Base-by-base conservation (phyloP, 1,140 invertebrate species). In the Andrena cerasifolii region DNA sequence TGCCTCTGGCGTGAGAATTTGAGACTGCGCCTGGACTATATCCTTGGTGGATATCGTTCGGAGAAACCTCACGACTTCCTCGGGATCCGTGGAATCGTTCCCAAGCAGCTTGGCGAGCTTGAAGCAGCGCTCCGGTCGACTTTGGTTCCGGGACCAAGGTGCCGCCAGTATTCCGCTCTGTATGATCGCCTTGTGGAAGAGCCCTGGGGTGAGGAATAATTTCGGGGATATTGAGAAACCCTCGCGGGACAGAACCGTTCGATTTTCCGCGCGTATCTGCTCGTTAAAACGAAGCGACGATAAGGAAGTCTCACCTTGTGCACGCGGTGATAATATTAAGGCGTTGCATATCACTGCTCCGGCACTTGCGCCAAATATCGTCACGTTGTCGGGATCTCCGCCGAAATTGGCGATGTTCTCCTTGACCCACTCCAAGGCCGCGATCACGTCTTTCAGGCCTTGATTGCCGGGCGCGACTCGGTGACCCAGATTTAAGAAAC, bases 321-420 rank as follows among this genome's bases (percentile, higher is more conserved):
- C 77, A 5, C 83, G 47, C 0, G 88, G 87, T 26, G 84, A 86
- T 18, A 87, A 0, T 1, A 76, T 49, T 24, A 89, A 68, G 10
- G 76, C 82, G 66, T 90, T 87, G 6, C 93, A 90, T 6, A 92
- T 90, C 5, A 89, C 90, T 8, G 89, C 91, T 7, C 94, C 94
- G 24, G 94, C 93, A 8, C 88, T 91, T 83, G 95, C 95, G 3
- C 95, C 95, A 82, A 96, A 95, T 36, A 96, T 84, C 0, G 95
- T 96, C 1, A 96, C 93, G 45, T 94, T 93, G 21, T 93, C 81
- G 0, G 94, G 91, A 85, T 95, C 94, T 0, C 95, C 95, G 16
- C 94, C 94, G 78, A 96, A 96, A 49, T 88, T 86, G n/a, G 91
- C 89, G 33, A 95, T 95, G 87, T 96, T 95, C 54, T 93, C 85